phyloP scores from a whole-genome alignment of 1,140 invertebrate genomes.

The Agrypnia vestita region DNA sequence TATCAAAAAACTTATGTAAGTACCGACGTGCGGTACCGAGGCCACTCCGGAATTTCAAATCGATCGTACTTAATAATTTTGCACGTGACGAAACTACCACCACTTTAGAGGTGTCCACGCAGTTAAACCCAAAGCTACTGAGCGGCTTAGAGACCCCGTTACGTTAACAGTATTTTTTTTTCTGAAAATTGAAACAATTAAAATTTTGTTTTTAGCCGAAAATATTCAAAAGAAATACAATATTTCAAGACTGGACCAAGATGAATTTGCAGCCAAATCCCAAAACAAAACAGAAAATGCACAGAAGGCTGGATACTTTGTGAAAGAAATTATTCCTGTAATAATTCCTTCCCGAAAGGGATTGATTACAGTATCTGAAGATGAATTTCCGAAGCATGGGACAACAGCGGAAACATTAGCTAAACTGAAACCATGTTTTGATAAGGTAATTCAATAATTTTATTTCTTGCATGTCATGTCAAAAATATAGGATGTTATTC shows the following conservation, averaged over 20 bases:
- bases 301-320: constrained; percentile 78
- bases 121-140: too few species aligned
- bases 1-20: too few species aligned
- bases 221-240: constrained; percentile 83
- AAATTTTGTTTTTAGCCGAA: constrained; percentile 75
- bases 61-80: too few species aligned
- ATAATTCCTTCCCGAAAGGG: constrained; percentile 72
- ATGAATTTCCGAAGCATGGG: constrained; percentile 81
- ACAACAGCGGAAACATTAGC: constrained; percentile 76
- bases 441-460: constrained; percentile 68
- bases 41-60: too few species aligned
- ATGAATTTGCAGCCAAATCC: constrained; percentile 82
- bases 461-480: neutral
- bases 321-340: constrained; percentile 82
- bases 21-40: too few species aligned
- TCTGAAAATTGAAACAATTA: too few species aligned
- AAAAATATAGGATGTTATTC: too few species aligned
- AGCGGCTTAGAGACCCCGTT: too few species aligned
- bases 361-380: constrained; percentile 70
- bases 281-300: constrained; percentile 81
- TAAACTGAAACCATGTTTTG: constrained; percentile 79
- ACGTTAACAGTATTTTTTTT: too few species aligned
- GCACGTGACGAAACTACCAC: too few species aligned
- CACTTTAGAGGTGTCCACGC: too few species aligned
- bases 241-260: constrained; percentile 84